Evolutionary conservation across 2,888 invertebrate species (phyloP).

Genomic region (Drosophila niveifrons): DNA sequence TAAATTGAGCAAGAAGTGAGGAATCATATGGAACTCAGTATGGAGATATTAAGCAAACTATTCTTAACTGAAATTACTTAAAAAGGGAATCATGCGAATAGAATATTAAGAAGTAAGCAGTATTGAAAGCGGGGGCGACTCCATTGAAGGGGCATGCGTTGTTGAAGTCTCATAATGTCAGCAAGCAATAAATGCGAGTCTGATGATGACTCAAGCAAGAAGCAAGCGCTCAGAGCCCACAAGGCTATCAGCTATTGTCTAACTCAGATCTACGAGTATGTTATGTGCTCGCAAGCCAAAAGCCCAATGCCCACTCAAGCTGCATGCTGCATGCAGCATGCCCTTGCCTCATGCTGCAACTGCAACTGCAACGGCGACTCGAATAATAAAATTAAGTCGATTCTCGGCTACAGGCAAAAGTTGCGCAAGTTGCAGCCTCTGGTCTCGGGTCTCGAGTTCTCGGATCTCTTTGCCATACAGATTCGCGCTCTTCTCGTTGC

Average conservation of each 20-base stretch:
- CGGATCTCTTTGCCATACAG: slow-evolving; percentile 1
- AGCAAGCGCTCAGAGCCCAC: slow-evolving; percentile 42
- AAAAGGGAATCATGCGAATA: background rate
- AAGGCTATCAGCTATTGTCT: slow-evolving; percentile 72
- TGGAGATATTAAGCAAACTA: too few species aligned
- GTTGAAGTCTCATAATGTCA: slow-evolving; percentile 66
- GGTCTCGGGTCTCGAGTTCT: background rate
- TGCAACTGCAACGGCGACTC: slow-evolving; percentile 14
- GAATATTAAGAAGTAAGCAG: background rate
- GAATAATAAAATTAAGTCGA: slow-evolving; percentile 70
- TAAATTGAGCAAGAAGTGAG: too few species aligned
- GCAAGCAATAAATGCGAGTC: slow-evolving; percentile 58
- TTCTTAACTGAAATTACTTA: too few species aligned
- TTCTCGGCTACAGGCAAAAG: slow-evolving; percentile 34
- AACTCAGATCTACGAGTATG: slow-evolving; percentile 69
- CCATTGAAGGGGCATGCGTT: background rate
- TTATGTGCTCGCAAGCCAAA: background rate
- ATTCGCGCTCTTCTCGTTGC: slow-evolving; percentile 26
- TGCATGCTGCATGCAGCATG: background rate
- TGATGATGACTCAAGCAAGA: slow-evolving; percentile 73
- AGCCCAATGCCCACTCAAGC: background rate
- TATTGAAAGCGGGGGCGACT: background rate
- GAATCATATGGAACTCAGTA: too few species aligned
- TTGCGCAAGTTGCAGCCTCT: slow-evolving; percentile 47
- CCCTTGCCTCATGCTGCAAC: slow-evolving; percentile 7